These are phyloP conservation scores for Leucoraja erinaceus DNA, from an alignment of 2,113 vertebrate genomes.

Conservation along the genomic window DNA sequence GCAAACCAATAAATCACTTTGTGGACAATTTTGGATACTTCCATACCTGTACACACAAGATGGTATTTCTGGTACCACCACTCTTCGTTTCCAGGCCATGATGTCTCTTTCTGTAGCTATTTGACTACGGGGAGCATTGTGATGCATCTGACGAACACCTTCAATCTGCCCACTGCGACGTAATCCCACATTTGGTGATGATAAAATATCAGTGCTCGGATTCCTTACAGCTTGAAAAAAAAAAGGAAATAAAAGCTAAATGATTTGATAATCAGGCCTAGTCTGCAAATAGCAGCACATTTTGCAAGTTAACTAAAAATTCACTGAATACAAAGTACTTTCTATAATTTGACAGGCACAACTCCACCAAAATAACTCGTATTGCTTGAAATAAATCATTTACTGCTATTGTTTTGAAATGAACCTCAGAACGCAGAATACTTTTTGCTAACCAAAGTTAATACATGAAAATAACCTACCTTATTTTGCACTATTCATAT, in stretches of 20 bases:
- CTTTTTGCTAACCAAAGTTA: neutral
- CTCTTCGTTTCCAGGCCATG: conserved; percentile 84
- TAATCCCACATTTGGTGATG: conserved; percentile 84
- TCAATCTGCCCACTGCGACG: conserved; percentile 91
- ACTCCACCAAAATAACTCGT: neutral
- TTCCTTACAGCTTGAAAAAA: conserved; percentile 67
- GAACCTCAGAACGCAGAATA: neutral
- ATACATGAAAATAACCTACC: neutral
- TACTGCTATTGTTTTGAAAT: no score
- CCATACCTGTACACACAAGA: conserved; percentile 68
- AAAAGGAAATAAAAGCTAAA: neutral
- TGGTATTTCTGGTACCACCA: conserved; percentile 84
- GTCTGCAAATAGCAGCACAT: neutral
- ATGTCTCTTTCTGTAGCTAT: conserved; percentile 88
- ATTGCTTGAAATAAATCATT: neutral
- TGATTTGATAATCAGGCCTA: neutral
- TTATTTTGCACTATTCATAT: neutral
- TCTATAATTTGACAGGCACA: neutral
- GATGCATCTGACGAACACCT: conserved; percentile 92
- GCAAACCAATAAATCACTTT: neutral
- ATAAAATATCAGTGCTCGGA: conserved; percentile 76
- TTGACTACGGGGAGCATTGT: conserved; percentile 87
- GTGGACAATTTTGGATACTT: neutral
- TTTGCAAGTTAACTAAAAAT: neutral
- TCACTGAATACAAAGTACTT: neutral